phyloP scores from a whole-genome alignment of 1,140 invertebrate genomes.

The Bombus picipes region DNA sequence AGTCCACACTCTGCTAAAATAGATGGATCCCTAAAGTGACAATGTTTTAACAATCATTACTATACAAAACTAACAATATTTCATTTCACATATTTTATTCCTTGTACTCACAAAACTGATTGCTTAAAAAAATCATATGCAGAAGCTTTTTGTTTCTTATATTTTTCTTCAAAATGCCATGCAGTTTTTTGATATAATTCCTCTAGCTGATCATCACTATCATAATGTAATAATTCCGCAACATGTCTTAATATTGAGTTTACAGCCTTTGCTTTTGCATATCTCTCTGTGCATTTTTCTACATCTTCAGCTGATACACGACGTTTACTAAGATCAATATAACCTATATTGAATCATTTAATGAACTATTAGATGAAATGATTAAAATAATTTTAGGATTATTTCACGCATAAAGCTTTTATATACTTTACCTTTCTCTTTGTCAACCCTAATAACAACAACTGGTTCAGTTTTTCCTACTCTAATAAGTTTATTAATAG shows the following conservation, averaged over 20 bases:
- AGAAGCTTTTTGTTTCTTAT: constrained; percentile 94
- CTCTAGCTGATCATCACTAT: constrained; percentile 95
- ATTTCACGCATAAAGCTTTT: neutral
- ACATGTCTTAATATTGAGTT: constrained; percentile 99
- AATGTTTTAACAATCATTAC: constrained; percentile 48
- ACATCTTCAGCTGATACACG: constrained; percentile 99
- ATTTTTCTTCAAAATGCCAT: constrained; percentile 99
- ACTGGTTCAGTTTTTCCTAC: constrained; percentile 99
- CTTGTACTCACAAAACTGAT: constrained; percentile 93
- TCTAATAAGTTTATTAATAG: constrained; percentile 99
- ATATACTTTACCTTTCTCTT: constrained; percentile 94
- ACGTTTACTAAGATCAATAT: constrained; percentile 99
- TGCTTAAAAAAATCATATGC: constrained; percentile 99
- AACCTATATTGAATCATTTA: constrained; percentile 85
- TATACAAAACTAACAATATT: constrained; percentile 32
- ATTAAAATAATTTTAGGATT: neutral
- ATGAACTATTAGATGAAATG: neutral
- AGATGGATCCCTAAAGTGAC: constrained; percentile 90
- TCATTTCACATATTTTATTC: constrained; percentile 1
- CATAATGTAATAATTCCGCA: constrained; percentile 96
- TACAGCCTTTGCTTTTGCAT: constrained; percentile 99
- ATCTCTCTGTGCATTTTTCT: constrained; percentile 98
- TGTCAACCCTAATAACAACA: constrained; percentile 99
- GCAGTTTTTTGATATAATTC: constrained; percentile 98
- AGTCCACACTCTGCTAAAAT: constrained; percentile 98